Conservation (phyloP, 2,888 invertebrate species). For the Pantelozetes paolii region DNA sequence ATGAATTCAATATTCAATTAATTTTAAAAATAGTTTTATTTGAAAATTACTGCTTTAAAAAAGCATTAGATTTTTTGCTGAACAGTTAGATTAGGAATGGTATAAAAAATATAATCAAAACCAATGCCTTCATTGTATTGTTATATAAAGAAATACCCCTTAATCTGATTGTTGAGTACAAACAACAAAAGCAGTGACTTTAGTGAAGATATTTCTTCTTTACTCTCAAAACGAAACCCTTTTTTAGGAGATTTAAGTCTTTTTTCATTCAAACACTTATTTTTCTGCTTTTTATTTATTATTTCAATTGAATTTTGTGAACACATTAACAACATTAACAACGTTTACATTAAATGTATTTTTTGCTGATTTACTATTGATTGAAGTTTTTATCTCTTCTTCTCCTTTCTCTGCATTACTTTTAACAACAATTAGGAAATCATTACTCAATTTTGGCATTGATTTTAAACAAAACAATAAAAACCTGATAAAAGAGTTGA, state of each 20-base stretch:
- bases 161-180: neutral
- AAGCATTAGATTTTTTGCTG: neutral
- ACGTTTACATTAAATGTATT: neutral
- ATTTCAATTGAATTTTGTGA: neutral
- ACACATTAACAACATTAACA: too few species aligned
- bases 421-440: too few species aligned
- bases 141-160: neutral
- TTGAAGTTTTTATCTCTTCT: neutral
- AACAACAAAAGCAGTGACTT: neutral
- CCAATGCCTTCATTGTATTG: neutral
- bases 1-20: neutral
- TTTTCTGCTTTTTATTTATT: neutral
- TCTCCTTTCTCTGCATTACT: too few species aligned
- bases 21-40: neutral
- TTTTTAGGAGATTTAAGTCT: neutral
- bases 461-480: too few species aligned
- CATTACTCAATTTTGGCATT: too few species aligned
- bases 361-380: slow-evolving; percentile 21
- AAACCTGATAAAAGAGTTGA: too few species aligned
- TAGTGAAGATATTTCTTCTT: neutral
- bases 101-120: neutral
- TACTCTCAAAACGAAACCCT: neutral
- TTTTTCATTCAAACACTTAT: neutral
- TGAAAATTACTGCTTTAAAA: neutral
- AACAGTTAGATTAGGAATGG: neutral